A percentile compares a stretch with the other conserved stretches of the same genome.
phyloP scores from a whole-genome alignment of 2,113 vertebrate species.

The Ranitomeya imitator region DNA sequence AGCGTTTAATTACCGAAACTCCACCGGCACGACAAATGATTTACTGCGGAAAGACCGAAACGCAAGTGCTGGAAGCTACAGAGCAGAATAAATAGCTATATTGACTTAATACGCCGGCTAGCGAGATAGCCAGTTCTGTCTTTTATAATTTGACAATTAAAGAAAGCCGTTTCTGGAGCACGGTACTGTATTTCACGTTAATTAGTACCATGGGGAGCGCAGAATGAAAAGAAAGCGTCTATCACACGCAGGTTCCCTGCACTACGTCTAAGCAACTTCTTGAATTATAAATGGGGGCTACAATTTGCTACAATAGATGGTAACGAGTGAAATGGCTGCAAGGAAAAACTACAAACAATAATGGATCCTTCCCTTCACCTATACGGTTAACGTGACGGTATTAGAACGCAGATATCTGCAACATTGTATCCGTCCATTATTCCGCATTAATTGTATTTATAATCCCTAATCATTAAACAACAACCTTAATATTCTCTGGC shows the following conservation, averaged over 20 bases:
- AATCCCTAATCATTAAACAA: slow-evolving; percentile 44
- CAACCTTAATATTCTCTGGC: slow-evolving; percentile 49
- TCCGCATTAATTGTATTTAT: slow-evolving; percentile 41
- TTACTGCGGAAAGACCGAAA: slow-evolving; percentile 29
- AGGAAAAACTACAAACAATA: not conserved
- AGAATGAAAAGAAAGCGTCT: slow-evolving; percentile 27
- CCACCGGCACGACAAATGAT: not conserved
- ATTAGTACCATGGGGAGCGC: slow-evolving; percentile 54
- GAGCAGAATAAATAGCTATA: slow-evolving; percentile 44
- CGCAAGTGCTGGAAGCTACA: slow-evolving; percentile 28
- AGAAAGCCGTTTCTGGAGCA: slow-evolving; percentile 48
- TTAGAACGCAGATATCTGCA: not conserved
- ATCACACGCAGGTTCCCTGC: slow-evolving; percentile 28
- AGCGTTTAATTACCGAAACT: slow-evolving; percentile 43
- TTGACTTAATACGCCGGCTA: slow-evolving; percentile 32
- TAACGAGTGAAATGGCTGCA: not conserved
- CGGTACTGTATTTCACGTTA: slow-evolving; percentile 52
- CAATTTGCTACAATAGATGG: slow-evolving; percentile 2
- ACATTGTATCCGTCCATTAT: slow-evolving; percentile 17
- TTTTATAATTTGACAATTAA: slow-evolving; percentile 58
- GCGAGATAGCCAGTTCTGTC: slow-evolving; percentile 41
- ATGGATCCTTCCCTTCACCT: not conserved
- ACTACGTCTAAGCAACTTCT: slow-evolving; percentile 36
- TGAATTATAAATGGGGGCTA: slow-evolving; percentile 53
- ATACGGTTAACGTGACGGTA: not conserved